Base-by-base conservation (phyloP, 2,888 invertebrate species). In the Tupiocoris notatus region DNA sequence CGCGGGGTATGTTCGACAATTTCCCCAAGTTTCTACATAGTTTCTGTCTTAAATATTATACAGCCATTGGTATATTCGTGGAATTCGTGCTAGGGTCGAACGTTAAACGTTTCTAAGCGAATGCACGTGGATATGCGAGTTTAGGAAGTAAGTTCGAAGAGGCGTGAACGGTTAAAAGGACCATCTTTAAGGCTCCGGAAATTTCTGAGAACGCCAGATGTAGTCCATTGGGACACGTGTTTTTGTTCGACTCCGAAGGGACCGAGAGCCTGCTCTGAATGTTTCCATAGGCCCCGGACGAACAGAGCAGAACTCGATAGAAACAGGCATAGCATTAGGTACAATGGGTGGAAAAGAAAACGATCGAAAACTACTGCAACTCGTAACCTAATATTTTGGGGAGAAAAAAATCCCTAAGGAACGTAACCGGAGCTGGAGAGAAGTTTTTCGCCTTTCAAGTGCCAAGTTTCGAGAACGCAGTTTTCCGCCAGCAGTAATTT, bases 161-260 rank as follows among this genome's bases (percentile, higher is more conserved):
- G 20, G 57, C 56, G 21, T 67, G 67, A 67, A 67, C 22, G 56
- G 67, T 22, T 67, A 56, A 56, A 67, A 57, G 22, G 67, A 21
- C 25, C 21, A n/a, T 22, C 67, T 21, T 59, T 59, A 66, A 67
- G 16, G 16, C 7, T 21, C n/a, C 56, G 56, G 22, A 39, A 67
- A 67, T 67, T 67, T 67, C 57, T 57, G 21, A 22, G 67, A 67
- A 67, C n/a, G 67, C 54, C 67, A 67, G 67, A 54, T 67, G 67
- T 67, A 54, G 56, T 39, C 22, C 67, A 56, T 67, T 21, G 22
- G 23, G 22, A 22, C 67, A 67, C 67, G 67, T 67, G 67, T 67
- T 67, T 67, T 56, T 56, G 67, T 67, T 67, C 12, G 67, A 67
- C 18, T 54, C 18, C 12, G 12, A 18, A 18, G 54, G 16, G 66